Conservation (phyloP, 2,113 vertebrate genomes). For the Cynocephalus volans region DNA sequence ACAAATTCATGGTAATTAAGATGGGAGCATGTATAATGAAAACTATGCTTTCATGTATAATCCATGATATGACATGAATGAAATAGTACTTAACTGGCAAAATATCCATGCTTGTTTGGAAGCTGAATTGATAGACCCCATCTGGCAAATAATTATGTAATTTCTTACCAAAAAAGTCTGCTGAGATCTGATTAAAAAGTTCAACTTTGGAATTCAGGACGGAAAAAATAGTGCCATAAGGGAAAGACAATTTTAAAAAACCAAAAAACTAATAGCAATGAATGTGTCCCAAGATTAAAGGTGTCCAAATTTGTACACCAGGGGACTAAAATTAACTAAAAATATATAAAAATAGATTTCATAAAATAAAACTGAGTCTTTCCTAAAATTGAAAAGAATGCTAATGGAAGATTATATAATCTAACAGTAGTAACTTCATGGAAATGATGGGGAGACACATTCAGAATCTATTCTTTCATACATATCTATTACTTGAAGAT, state of each 20-base stretch:
- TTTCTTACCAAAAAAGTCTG: slow-evolving; percentile 95
- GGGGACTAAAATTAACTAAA: slow-evolving; percentile 8
- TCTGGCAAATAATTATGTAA: slow-evolving; percentile 71
- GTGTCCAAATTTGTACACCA: not conserved
- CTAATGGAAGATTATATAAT: slow-evolving; percentile 15
- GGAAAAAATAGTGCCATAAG: slow-evolving; percentile 21
- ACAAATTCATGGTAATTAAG: slow-evolving; percentile 51
- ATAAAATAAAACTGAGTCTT: not conserved
- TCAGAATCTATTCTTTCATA: slow-evolving; percentile 62
- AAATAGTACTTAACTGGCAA: slow-evolving; percentile 59
- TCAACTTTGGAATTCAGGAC: slow-evolving; percentile 39
- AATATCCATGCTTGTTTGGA: slow-evolving; percentile 79
- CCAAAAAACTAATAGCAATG: not conserved
- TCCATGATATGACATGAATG: slow-evolving; percentile 68
- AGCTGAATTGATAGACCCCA: slow-evolving; percentile 68
- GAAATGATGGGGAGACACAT: not conserved
- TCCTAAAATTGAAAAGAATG: slow-evolving; percentile 55
- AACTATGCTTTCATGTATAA: slow-evolving; percentile 59
- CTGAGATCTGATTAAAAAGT: slow-evolving; percentile 84
- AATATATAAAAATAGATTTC: not conserved
- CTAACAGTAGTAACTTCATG: not conserved
- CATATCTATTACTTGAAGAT: not conserved
- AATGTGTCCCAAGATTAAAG: not conserved
- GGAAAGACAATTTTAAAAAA: slow-evolving; percentile 41
- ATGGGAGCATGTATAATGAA: slow-evolving; percentile 54